Conservation (phyloP, 2,888 invertebrate genomes). For the Cephus pulcher region DNA sequence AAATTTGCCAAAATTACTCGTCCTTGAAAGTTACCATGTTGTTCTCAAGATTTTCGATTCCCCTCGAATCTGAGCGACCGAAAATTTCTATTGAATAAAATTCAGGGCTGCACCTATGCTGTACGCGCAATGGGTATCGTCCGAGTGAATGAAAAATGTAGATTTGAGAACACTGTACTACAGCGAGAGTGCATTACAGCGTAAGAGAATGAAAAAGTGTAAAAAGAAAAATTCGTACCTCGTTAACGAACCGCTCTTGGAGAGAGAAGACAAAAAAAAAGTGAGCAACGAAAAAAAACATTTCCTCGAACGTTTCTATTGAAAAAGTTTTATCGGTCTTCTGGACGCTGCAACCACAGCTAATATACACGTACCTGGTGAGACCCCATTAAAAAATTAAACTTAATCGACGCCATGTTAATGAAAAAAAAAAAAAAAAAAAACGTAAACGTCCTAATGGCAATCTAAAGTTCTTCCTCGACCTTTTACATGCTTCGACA, state of each 20-base stretch:
- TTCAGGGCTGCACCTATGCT: background rate
- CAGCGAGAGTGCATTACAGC: background rate
- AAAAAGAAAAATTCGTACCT: background rate
- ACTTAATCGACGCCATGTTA: background rate
- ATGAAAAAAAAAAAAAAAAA: background rate
- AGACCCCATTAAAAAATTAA: background rate
- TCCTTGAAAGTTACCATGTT: background rate
- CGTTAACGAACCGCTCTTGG: background rate
- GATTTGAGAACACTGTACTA: background rate
- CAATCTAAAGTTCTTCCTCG: background rate
- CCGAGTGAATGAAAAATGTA: background rate
- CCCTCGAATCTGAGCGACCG: background rate
- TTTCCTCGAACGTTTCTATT: constrained; percentile 18
- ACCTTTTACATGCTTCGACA: background rate
- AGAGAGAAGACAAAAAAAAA: background rate
- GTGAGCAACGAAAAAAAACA: background rate
- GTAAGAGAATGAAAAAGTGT: background rate
- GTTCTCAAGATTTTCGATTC: background rate
- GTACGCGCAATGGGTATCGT: background rate
- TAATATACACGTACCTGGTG: background rate
- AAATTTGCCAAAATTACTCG: background rate
- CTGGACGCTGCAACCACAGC: background rate
- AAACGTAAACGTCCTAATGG: background rate
- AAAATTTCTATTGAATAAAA: background rate
- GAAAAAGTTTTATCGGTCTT: constrained; percentile 30